Evolutionary conservation across 2,888 invertebrate species (phyloP), one percentile per base, ranked within the genome.

Genomic region (Linhomoeus sp.): DNA sequence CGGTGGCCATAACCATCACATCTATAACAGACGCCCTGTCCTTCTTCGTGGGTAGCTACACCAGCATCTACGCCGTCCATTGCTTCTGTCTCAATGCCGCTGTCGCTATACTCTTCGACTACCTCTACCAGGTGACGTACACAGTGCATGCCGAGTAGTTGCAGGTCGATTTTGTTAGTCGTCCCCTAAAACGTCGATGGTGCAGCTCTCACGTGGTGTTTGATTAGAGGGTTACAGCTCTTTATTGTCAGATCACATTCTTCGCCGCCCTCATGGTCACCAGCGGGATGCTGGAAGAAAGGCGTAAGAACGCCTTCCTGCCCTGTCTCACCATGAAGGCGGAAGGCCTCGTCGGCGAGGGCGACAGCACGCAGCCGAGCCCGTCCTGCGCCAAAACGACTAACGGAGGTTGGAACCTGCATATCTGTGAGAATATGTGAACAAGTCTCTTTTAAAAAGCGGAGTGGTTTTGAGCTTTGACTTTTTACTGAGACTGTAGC

Each of bases 81-180:
- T 87, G 88, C 58, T 90, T 90, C 70, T 88, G 87, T 72, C 81
- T 83, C 63, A 88, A 88, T 68, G 86, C 87, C 77, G 85, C 86
- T 59, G 78, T 85, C 47, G 85, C 87, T 2, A 85, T 86, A 22
- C 76, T 80, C 55, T 82, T 87, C 64, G 85, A 85, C 7, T 87
- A 85, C 67, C 67, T 86, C 40, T 88, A 85, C 78, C 87, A 88
- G 67, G 57, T 58, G 12, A 33, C 15, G 9, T 15, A 12, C 9
- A 33, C 9, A 9, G 15, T 15, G 12, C 33, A 33, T 33, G 15
- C 33, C 33, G 33, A 15, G 15, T 33, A n/a, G n/a, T n/a, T n/a
- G n/a, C n/a, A n/a, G n/a, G n/a, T n/a, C n/a, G n/a, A n/a, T n/a
- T n/a, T n/a, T n/a, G n/a, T n/a, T n/a, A n/a, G n/a, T n/a, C n/a